A percentile compares a stretch with the other conserved stretches of the same genome.
phyloP scores from a whole-genome alignment of 2,797 vertebrate species.

The Gallinago nigripennis region DNA sequence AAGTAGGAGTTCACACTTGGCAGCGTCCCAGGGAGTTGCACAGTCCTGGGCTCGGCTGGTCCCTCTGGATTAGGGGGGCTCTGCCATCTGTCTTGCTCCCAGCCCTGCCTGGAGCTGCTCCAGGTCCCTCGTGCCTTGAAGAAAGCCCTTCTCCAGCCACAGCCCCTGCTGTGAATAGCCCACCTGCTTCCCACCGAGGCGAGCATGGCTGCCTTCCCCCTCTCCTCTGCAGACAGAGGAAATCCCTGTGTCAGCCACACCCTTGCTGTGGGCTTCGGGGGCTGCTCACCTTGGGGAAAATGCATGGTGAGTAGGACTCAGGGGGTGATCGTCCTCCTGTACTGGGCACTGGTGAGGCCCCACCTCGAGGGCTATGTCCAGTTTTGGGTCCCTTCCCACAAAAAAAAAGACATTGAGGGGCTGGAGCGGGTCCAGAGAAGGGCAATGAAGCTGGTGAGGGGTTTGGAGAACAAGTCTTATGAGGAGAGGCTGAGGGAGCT shows the following conservation, averaged over 20 bases:
- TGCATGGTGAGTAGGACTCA: not conserved
- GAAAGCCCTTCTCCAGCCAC: not conserved
- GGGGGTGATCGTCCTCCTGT: no score
- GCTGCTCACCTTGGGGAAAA: not conserved
- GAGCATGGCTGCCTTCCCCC: fast-evolving
- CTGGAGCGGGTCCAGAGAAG: no score
- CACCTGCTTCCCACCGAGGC: not conserved
- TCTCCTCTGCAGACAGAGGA: not conserved
- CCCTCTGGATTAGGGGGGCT: not conserved
- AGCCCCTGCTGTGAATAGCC: not conserved
- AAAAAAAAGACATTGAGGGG: no score
- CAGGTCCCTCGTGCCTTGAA: not conserved
- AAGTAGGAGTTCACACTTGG: not conserved
- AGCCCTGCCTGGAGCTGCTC: slow-evolving; percentile 18
- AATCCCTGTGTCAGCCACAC: not conserved
- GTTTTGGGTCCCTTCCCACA: no score
- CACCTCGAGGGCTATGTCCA: no score
- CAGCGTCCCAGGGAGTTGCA: not conserved
- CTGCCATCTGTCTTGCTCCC: slow-evolving; percentile 46
- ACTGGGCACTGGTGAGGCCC: no score
- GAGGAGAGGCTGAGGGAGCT: no score
- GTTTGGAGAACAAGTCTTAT: no score
- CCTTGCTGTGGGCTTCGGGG: fast-evolving
- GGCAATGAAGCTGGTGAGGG: no score
- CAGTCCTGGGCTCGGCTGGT: not conserved